Percentiles rank a stretch among this genome's conserved stretches.
phyloP scores from a whole-genome alignment of 2,113 vertebrate species.

The Ptyas mucosa region DNA sequence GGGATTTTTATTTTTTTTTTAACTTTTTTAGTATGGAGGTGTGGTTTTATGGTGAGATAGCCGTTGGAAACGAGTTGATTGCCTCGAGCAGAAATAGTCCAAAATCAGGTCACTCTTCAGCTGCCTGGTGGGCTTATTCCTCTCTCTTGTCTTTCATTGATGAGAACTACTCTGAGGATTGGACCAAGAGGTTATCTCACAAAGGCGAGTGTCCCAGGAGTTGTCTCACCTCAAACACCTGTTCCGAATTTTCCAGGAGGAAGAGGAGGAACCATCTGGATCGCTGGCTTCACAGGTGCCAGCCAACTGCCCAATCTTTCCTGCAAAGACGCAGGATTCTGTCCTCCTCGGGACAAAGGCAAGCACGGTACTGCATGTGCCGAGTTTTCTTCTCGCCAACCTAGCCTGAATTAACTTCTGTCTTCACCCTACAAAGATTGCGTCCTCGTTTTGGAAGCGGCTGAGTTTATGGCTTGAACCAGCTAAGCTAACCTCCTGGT shows the following conservation, averaged over 20 bases:
- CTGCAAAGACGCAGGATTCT: not conserved
- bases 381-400: not conserved
- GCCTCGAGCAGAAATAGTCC: not conserved
- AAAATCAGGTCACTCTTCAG: no score
- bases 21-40: not conserved
- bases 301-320: not conserved
- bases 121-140: not conserved
- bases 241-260: not conserved
- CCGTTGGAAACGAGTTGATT: not conserved
- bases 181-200: not conserved
- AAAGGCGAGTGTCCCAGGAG: not conserved
- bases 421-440: not conserved
- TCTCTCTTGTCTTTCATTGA: not conserved
- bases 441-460: constrained; percentile 31
- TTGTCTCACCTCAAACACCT: not conserved
- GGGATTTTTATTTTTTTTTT: not conserved
- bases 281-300: not conserved
- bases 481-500: constrained; percentile 24
- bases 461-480: constrained; percentile 51
- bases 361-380: not conserved
- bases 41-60: not conserved
- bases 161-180: not conserved
- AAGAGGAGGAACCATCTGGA: not conserved
- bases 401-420: not conserved
- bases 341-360: not conserved